phyloP scores from a whole-genome alignment of 2,888 invertebrate genomes.

The Tiliacea aurago region DNA sequence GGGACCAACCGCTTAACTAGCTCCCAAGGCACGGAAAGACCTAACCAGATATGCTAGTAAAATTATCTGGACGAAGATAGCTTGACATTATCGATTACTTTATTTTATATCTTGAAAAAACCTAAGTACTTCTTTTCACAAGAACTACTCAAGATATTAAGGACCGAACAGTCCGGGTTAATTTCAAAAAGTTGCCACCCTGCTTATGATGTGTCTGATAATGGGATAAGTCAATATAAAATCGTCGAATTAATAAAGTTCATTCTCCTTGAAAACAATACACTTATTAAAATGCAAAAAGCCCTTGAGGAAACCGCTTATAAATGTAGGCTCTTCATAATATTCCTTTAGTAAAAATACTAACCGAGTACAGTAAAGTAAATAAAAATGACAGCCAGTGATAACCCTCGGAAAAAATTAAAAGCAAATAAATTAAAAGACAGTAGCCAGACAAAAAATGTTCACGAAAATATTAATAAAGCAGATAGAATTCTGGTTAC shows the following conservation, averaged over 20 bases:
- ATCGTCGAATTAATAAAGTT: constrained; percentile 15
- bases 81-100: background rate
- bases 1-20: too few species aligned
- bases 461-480: constrained; percentile 30
- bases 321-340: constrained; percentile 49
- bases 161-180: background rate
- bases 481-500: constrained; percentile 1
- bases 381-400: constrained; percentile 48
- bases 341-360: constrained; percentile 46
- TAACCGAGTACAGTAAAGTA: constrained; percentile 22
- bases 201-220: background rate
- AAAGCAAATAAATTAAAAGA: constrained; percentile 22
- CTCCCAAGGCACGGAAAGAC: too few species aligned
- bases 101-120: background rate
- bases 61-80: background rate
- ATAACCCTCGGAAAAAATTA: constrained; percentile 13
- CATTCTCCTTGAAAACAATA: constrained; percentile 36
- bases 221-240: too few species aligned
- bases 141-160: background rate
- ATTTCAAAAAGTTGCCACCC: background rate
- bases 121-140: background rate
- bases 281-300: constrained; percentile 40
- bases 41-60: background rate
- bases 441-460: background rate
- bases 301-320: constrained; percentile 53